Base-by-base conservation (phyloP, 2,888 invertebrate genomes). In the Rotaria magnacalcarata region DNA sequence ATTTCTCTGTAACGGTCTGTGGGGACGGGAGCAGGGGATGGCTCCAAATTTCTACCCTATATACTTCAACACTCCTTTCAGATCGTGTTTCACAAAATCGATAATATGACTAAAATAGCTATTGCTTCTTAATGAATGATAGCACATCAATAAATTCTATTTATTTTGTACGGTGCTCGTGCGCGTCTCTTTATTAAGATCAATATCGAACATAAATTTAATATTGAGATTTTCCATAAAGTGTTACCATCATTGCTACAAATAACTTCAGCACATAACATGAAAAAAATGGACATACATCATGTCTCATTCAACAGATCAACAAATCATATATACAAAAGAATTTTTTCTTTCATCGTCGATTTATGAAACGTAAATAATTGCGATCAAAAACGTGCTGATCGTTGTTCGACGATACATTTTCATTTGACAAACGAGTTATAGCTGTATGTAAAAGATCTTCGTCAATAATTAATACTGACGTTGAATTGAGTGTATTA, bases 321-420 rank as follows among this genome's bases (percentile, higher is more conserved):
- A 34, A 34, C 6, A 34, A 67, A 24, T 34, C 5, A 27, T 67
- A 67, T 67, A 67, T 67, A 67, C 34, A 67, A 7, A 34, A n/a
- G 47, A 80, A 19, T 47, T 80, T 43, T 41, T 80, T 80, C 24
- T 47, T 24, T 80, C 47, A 16, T 80, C 47, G 47, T 47, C 47
- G 43, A n/a, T 6, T n/a, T 21, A 24, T 47, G 16, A 80, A 80
- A 24, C 80, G 80, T 80, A 80, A 80, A 80, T 80, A 80, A 47
- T 47, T 80, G 16, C 43, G 24, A 80, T 80, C 80, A n/a, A 80
- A 80, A 11, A 47, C 19, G 47, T 80, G 21, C 47, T 80, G 21
- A 43, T 80, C 80, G 24, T 24, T 2, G 16, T 67, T 19, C 0
- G 27, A 27, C 34, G 67, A 67, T 19, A 19, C 34, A 27, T 34